Evolutionary conservation across 2,113 vertebrate species (phyloP).

Genomic region (Cettia cetti): DNA sequence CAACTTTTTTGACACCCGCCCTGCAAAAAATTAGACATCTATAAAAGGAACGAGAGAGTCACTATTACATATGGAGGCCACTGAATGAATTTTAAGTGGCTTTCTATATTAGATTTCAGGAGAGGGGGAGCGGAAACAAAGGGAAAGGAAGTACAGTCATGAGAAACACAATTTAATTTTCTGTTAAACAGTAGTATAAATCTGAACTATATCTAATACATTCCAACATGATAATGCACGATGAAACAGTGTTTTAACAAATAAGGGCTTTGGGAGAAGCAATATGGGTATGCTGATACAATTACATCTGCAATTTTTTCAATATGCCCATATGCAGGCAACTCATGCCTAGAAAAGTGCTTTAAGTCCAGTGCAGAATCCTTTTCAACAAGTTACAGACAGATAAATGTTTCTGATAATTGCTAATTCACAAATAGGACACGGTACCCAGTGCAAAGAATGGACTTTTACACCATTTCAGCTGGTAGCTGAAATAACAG

Average conservation of each 20-base stretch:
- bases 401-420: not conserved
- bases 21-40: not conserved
- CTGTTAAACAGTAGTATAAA: not conserved
- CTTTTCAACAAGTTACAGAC: not conserved
- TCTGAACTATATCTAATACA: not conserved
- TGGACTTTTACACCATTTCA: not conserved
- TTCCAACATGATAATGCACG: not conserved
- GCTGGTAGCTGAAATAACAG: not conserved
- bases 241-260: not conserved
- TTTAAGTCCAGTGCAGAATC: not conserved
- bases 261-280: not conserved
- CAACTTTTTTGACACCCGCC: not conserved
- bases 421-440: not conserved
- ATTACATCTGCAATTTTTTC: not conserved
- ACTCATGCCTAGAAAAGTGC: not conserved
- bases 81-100: conserved; percentile 11
- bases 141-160: conserved; percentile 29
- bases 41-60: not conserved
- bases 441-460: not conserved
- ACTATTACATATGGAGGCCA: not conserved
- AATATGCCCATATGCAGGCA: not conserved
- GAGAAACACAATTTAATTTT: conserved; percentile 36
- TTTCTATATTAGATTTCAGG: conserved; percentile 11
- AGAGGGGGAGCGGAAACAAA: conserved; percentile 22
- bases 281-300: not conserved